Conservation (phyloP, 2,113 vertebrate species). For the Chaetodon auriga region DNA sequence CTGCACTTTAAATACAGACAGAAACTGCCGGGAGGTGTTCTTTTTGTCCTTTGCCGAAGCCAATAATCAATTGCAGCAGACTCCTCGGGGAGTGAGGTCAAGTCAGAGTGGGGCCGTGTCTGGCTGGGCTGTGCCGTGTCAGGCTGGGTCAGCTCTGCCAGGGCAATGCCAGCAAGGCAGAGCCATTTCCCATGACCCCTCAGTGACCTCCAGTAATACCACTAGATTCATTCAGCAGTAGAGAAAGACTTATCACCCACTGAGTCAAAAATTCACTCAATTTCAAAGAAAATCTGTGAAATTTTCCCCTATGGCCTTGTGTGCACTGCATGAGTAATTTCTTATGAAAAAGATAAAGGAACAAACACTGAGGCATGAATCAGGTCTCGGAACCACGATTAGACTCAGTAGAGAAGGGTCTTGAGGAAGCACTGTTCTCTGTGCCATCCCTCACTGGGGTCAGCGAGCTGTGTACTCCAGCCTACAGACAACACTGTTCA, state of each 20-base stretch:
- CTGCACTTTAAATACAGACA: slow-evolving; percentile 14
- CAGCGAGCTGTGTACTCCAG: neutral
- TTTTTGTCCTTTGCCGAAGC: slow-evolving; percentile 10
- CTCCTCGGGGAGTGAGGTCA: neutral
- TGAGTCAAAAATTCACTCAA: slow-evolving; percentile 23
- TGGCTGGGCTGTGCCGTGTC: neutral
- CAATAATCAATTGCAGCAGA: slow-evolving; percentile 16
- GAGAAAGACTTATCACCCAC: slow-evolving; percentile 5
- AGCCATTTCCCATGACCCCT: slow-evolving; percentile 62
- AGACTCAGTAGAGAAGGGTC: neutral
- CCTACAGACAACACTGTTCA: slow-evolving; percentile 16
- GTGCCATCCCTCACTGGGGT: neutral
- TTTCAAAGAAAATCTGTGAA: slow-evolving; percentile 28
- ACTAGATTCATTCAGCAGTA: slow-evolving; percentile 35
- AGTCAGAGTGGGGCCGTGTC: neutral
- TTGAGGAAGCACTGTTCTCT: neutral
- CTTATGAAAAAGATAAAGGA: slow-evolving; percentile 9
- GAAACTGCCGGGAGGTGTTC: neutral
- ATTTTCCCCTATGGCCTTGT: slow-evolving; percentile 5
- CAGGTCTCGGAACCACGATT: slow-evolving; percentile 6
- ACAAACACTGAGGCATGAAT: slow-evolving; percentile 7
- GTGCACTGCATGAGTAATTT: slow-evolving; percentile 24
- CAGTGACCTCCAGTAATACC: slow-evolving; percentile 42
- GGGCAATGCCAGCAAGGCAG: slow-evolving; percentile 11
- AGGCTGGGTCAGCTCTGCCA: neutral